Conservation (phyloP, 2,888 invertebrate species). For the Cryptosula pallasiana region DNA sequence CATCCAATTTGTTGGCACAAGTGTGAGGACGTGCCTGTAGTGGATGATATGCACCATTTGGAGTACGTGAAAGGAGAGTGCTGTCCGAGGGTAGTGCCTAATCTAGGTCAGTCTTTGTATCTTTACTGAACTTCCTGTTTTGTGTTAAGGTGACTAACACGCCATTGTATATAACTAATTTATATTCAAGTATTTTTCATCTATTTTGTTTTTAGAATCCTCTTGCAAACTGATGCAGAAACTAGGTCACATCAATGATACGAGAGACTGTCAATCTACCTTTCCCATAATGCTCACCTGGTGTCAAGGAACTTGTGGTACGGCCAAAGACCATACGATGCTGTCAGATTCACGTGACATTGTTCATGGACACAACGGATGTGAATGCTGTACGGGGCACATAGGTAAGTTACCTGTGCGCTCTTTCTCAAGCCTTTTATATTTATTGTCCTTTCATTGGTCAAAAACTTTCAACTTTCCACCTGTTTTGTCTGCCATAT, state of each 20-base stretch:
- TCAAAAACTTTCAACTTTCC: too few species aligned
- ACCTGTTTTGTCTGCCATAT: too few species aligned
- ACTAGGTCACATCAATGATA: neutral
- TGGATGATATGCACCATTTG: slow-evolving; percentile 3
- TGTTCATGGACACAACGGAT: neutral
- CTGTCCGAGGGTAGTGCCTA: neutral
- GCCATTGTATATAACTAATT: too few species aligned
- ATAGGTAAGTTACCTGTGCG: neutral
- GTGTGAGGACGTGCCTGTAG: neutral
- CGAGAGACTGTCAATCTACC: neutral
- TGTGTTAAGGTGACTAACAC: too few species aligned
- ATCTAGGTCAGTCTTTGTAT: neutral
- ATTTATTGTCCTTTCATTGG: too few species aligned
- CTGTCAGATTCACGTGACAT: neutral
- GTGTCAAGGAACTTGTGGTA: neutral
- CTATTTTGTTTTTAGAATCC: too few species aligned
- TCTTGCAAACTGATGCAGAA: neutral
- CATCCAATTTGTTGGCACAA: neutral
- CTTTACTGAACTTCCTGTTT: too few species aligned
- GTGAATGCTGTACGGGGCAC: neutral
- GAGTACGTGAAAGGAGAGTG: neutral
- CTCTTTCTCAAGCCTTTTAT: too few species aligned
- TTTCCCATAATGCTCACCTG: neutral
- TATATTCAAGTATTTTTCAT: too few species aligned
- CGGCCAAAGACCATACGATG: neutral